A percentile compares a stretch with the other conserved stretches of the same genome.
These are phyloP conservation scores for Sarcoramphus papa DNA, from an alignment of 2,797 vertebrate genomes.

Conservation along the genomic window DNA sequence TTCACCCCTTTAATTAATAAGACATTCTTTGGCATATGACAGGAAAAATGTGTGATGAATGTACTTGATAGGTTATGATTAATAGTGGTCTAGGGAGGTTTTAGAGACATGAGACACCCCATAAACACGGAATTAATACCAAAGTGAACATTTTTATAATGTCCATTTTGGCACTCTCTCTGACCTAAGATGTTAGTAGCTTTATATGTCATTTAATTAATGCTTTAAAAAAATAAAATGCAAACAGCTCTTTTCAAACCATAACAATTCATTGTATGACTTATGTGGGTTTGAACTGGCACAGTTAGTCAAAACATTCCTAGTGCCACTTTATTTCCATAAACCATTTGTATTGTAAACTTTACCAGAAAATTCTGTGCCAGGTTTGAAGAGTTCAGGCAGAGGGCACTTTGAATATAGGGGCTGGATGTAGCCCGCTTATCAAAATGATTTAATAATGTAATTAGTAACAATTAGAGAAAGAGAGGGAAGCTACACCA, in stretches of 20 bases:
- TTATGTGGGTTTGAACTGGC: slow-evolving; percentile 56
- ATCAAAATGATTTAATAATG: not conserved
- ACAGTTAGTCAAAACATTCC: slow-evolving; percentile 57
- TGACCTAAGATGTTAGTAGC: slow-evolving; percentile 58
- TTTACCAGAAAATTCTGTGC: slow-evolving; percentile 27
- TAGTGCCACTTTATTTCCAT: slow-evolving; percentile 57
- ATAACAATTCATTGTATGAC: slow-evolving; percentile 48
- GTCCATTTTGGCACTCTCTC: slow-evolving; percentile 62
- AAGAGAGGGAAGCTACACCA: not conserved
- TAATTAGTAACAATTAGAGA: slow-evolving; percentile 17
- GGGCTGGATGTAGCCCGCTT: not conserved
- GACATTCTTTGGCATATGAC: slow-evolving; percentile 39
- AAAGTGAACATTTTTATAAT: slow-evolving; percentile 61
- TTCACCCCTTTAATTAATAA: slow-evolving; percentile 62
- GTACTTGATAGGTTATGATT: slow-evolving; percentile 66
- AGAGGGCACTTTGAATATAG: slow-evolving; percentile 12
- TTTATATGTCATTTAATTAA: slow-evolving; percentile 63
- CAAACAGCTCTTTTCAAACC: slow-evolving; percentile 51
- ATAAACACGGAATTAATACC: slow-evolving; percentile 66
- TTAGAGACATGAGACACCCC: slow-evolving; percentile 60
- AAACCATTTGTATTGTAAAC: slow-evolving; percentile 51
- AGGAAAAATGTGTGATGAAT: slow-evolving; percentile 62
- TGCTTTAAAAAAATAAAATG: slow-evolving; percentile 43
- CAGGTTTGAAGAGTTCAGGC: slow-evolving; percentile 30
- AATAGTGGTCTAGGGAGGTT: slow-evolving; percentile 55